These are phyloP conservation scores for Mycetomoellerius zeteki DNA, from an alignment of 1,140 invertebrate species.

Conservation along the genomic window DNA sequence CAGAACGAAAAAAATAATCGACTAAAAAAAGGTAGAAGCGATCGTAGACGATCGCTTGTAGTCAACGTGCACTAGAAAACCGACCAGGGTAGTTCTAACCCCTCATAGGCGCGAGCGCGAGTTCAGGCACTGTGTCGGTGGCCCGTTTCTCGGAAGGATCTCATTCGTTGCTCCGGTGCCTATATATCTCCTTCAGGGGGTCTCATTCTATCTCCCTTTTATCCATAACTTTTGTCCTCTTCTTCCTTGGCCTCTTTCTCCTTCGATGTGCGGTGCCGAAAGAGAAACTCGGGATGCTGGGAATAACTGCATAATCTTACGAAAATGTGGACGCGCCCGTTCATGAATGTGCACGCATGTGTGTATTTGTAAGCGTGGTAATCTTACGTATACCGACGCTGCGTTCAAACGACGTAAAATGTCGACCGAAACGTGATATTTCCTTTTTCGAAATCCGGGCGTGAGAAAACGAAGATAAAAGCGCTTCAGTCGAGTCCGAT, in stretches of 20 bases:
- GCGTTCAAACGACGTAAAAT: slow-evolving; percentile 50
- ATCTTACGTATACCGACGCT: slow-evolving; percentile 46
- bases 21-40: slow-evolving; percentile 14
- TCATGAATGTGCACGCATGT: background rate
- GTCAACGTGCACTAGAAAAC: slow-evolving; percentile 61
- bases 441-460: slow-evolving; percentile 60
- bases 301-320: slow-evolving; percentile 78
- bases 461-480: slow-evolving; percentile 75
- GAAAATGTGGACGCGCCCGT: slow-evolving; percentile 60
- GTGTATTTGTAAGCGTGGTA: slow-evolving; percentile 25
- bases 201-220: slow-evolving; percentile 42
- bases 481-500: slow-evolving; percentile 55
- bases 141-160: slow-evolving; percentile 87
- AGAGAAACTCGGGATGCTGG: slow-evolving; percentile 70
- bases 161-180: slow-evolving; percentile 84
- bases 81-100: slow-evolving; percentile 84
- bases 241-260: slow-evolving; percentile 43
- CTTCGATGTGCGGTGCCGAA: slow-evolving; percentile 68
- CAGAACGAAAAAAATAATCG: slow-evolving; percentile 30
- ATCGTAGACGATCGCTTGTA: slow-evolving; percentile 65
- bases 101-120: slow-evolving; percentile 64
- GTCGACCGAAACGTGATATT: slow-evolving; percentile 55
- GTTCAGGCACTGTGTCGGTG: slow-evolving; percentile 84
- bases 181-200: slow-evolving; percentile 77
- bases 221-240: slow-evolving; percentile 56